Evolutionary conservation across 2,113 vertebrate genomes (phyloP), one percentile per base, ranked within the genome.

Genomic region (Oreotrochilus melanogaster): DNA sequence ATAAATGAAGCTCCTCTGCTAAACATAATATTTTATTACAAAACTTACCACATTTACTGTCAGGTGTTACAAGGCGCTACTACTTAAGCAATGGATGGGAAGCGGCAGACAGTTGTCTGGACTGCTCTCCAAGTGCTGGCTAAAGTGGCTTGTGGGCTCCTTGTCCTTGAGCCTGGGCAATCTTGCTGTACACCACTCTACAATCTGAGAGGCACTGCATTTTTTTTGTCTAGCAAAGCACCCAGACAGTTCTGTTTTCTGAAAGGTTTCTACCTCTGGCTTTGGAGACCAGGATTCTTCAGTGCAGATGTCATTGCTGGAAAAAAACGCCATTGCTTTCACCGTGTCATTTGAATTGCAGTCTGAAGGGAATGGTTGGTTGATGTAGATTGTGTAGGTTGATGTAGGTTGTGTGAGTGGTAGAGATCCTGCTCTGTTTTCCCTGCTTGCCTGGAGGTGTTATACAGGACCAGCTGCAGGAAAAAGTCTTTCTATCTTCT

Each of bases 101-200:
- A 18, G 70, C 31, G 24, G 51, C 51, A 43, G 78, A 25, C 0
- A 1, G 37, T 24, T 37, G 24, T 2, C 30, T 2, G 1, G 16
- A 18, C 39, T 9, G 47, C 10, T 56, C 27, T 22, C 42, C 27
- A 9, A 7, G 33, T 4, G 7, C 11, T 61, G 45, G n/a, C 53
- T 53, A 28, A 54, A 42, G 69, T 9, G 16, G 11, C n/a, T 62
- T 37, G 15, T 24, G 1, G 48, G 2, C 6, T 30, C 10, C 3
- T 7, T 18, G 39, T 42, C 35, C 27, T 31, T 35, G 15, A 24
- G 28, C 30, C 30, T 48, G 58, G 43, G 11, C 15, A 28, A 30
- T 3, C 31, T 31, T n/a, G 30, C 53, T 60, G 4, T 37, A 4
- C 51, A 56, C 50, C 31, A 33, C 47, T 11, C 5, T 5, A 8